These are phyloP conservation scores for Engraulis encrasicolus DNA, from an alignment of 2,113 vertebrate species.

Conservation along the genomic window DNA sequence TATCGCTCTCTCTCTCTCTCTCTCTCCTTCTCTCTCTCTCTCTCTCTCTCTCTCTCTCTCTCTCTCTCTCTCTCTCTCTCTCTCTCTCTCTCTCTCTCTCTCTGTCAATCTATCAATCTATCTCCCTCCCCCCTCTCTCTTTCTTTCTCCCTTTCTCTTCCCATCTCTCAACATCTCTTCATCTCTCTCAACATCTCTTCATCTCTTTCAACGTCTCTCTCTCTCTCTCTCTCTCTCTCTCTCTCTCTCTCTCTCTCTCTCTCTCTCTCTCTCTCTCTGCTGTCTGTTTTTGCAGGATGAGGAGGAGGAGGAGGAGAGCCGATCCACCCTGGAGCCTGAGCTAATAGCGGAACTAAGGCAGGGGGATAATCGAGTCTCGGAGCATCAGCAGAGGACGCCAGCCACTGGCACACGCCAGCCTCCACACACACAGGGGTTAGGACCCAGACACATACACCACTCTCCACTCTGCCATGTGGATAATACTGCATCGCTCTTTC, in stretches of 20 bases:
- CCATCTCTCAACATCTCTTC: not conserved
- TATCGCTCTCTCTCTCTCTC: too few relatives aligned
- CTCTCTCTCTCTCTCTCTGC: not conserved
- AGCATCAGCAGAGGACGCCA: slow-evolving; percentile 34
- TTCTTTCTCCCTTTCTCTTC: not conserved
- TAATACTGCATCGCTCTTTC: too few relatives aligned
- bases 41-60: too few relatives aligned
- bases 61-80: not conserved
- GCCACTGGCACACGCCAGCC: slow-evolving; percentile 20
- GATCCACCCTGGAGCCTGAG: slow-evolving; percentile 39
- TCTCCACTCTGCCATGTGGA: too few relatives aligned
- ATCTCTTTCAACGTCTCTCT: not conserved
- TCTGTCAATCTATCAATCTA: not conserved
- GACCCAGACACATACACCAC: not conserved
- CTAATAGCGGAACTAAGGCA: slow-evolving; percentile 31
- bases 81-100: not conserved
- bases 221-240: not conserved
- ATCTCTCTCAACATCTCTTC: not conserved
- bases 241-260: not conserved
- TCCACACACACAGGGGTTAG: not conserved
- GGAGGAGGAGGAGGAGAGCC: slow-evolving; percentile 41
- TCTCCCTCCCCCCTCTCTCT: not conserved
- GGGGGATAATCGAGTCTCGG: slow-evolving; percentile 34
- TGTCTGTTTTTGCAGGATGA: slow-evolving; percentile 23
- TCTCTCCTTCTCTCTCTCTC: too few relatives aligned